These are phyloP conservation scores for Saguinus imperator DNA, from an alignment of 2,113 vertebrate species.

Conservation along the genomic window DNA sequence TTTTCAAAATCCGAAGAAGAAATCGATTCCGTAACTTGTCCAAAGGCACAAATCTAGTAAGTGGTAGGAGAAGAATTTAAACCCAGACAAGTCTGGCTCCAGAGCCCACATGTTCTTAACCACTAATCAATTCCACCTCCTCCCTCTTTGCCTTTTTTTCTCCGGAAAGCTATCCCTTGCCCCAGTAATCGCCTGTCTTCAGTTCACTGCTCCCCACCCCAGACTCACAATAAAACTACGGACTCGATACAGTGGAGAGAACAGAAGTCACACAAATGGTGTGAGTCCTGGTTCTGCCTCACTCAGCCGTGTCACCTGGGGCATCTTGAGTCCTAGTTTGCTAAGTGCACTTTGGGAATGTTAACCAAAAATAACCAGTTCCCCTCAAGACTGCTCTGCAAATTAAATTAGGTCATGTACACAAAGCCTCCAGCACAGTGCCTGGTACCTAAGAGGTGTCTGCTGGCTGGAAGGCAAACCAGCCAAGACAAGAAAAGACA, in stretches of 20 bases:
- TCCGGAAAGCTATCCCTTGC: not conserved
- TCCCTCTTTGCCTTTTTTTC: not conserved
- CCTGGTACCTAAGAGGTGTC: not conserved
- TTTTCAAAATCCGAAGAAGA: not conserved
- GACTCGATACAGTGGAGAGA: not conserved
- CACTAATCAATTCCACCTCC: not conserved
- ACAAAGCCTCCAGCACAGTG: not conserved
- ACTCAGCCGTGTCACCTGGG: rapidly evolving
- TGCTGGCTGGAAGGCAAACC: not conserved
- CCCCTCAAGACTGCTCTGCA: not conserved
- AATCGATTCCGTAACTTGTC: not conserved
- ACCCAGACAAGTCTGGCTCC: not conserved
- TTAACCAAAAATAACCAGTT: not conserved
- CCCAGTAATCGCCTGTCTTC: not conserved
- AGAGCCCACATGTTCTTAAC: not conserved
- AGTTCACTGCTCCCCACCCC: not conserved
- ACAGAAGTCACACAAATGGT: not conserved
- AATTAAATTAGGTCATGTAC: not conserved
- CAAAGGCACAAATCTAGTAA: not conserved
- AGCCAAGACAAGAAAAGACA: not conserved
- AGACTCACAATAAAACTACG: not conserved
- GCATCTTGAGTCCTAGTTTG: not conserved
- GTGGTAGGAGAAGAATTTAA: not conserved
- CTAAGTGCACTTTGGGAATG: not conserved
- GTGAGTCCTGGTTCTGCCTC: not conserved